Base-by-base conservation (phyloP, 2,888 invertebrate species). In the Diarsia brunnea region DNA sequence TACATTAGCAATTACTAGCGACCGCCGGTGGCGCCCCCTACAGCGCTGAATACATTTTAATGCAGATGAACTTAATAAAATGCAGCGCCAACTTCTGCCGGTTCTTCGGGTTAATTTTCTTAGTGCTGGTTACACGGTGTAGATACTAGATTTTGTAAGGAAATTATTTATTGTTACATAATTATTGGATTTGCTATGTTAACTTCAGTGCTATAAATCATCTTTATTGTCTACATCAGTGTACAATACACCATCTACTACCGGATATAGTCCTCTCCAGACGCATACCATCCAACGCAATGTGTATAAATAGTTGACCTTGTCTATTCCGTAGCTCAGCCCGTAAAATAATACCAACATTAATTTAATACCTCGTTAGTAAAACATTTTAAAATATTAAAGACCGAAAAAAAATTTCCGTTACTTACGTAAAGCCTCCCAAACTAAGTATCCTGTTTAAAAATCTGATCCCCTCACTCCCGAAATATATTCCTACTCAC, bases 41-140 rank as follows among this genome's bases (percentile, higher is more conserved):
- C 11, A 61, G 73, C 11, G 60, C 74, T 82, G 82, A 85, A 85
- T 85, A 82, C 75, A 87, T 87, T 84, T 84, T 77, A 86, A 87
- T 87, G 81, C 81, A 87, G 82, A 87, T 86, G 81, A 84, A 86
- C 81, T 84, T 83, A 82, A 82, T 84, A 84, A 85, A 87, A 87
- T 84, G 82, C 85, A 82, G 76, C 72, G 83, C 63, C 43, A 84
- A 81, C 66, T 84, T 73, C 24, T 49, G 51, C 55, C 47, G n/a
- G 45, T 45, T 53, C 67, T 24, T 55, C 19, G 68, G 63, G 84
- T 69, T 83, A 65, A 83, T 83, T 69, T 49, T 63, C 71, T 76
- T 83, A 83, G 80, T 76, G 61, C 79, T 83, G 38, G 81, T 66
- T 47, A 83, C 55, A 73, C 53, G 49, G 51, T 65, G 67, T 82